These are phyloP conservation scores for Drosophila pseudoobscura DNA, from an alignment of 1,140 invertebrate species.

Conservation along the genomic window DNA sequence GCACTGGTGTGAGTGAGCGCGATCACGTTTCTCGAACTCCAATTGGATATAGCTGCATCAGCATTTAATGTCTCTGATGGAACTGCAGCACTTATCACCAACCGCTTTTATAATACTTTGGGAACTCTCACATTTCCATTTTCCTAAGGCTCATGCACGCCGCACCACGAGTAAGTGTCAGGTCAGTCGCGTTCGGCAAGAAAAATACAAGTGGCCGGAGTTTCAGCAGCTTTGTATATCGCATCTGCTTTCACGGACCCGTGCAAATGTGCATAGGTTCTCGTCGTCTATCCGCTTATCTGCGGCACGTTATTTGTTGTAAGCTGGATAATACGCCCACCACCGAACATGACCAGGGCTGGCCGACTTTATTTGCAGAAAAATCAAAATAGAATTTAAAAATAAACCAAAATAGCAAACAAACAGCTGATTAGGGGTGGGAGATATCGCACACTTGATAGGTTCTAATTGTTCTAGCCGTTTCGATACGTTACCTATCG, in stretches of 20 bases:
- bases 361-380: conserved; percentile 25
- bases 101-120: background rate
- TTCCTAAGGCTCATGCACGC: conserved; percentile 1
- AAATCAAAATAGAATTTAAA: conserved; percentile 37
- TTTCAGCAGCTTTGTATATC: no score
- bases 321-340: conserved; percentile 39
- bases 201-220: background rate
- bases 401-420: conserved; percentile 25
- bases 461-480: no score
- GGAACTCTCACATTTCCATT: conserved; percentile 26
- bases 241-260: no score
- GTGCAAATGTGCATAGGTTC: conserved; percentile 24
- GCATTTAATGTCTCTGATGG: conserved; percentile 8
- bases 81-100: conserved; percentile 9
- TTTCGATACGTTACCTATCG: no score
- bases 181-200: conserved; percentile 1
- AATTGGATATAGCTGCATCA: conserved; percentile 26
- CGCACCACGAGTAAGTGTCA: background rate
- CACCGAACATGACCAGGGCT: conserved; percentile 13
- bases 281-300: conserved; percentile 39
- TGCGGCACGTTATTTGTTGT: conserved; percentile 39
- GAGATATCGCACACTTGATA: background rate
- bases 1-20: conserved; percentile 8
- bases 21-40: conserved; percentile 62
- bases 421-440: conserved; percentile 37